Evolutionary conservation across 92 coral and sea anemone species (phyloP).

Genomic region (Desmophyllum pertusum): DNA sequence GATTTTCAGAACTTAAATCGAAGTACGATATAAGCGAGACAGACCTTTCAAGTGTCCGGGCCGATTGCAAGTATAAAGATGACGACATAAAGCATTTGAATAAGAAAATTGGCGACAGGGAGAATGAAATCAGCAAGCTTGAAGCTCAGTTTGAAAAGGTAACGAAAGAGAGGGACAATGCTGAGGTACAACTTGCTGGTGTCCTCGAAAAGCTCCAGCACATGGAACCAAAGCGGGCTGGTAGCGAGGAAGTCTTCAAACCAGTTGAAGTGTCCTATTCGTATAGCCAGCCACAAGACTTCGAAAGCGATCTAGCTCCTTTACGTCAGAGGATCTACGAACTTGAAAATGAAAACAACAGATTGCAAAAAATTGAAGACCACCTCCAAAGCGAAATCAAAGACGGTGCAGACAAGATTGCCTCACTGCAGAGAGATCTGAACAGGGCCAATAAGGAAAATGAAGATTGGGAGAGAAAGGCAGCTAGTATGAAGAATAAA

Average conservation of each 20-base stretch:
- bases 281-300: slow-evolving; percentile 44
- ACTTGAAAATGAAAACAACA: slow-evolving; percentile 72
- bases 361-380: slow-evolving; percentile 39
- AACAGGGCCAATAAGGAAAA: slow-evolving; percentile 57
- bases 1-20: slow-evolving; percentile 56
- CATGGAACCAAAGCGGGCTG: slow-evolving; percentile 51
- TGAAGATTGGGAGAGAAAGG: slow-evolving; percentile 61
- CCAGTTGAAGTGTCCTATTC: slow-evolving; percentile 21
- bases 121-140: slow-evolving; percentile 67
- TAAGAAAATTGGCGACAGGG: slow-evolving; percentile 51
- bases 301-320: slow-evolving; percentile 64
- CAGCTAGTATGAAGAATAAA: slow-evolving; percentile 52
- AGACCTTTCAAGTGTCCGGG: slow-evolving; percentile 53
- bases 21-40: slow-evolving; percentile 66
- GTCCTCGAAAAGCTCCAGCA: slow-evolving; percentile 65
- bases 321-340: slow-evolving; percentile 73
- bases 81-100: slow-evolving; percentile 68
- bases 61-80: slow-evolving; percentile 64
- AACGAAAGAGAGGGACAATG: slow-evolving; percentile 67
- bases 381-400: slow-evolving; percentile 66
- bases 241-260: slow-evolving; percentile 22
- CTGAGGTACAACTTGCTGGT: slow-evolving; percentile 72
- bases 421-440: slow-evolving; percentile 67
- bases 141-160: slow-evolving; percentile 69
- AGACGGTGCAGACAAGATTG: slow-evolving; percentile 66